A percentile compares a stretch with the other conserved stretches of the same genome.
Evolutionary conservation across 2,113 vertebrate genomes (phyloP).

Genomic region (Aptenodytes patagonicus): DNA sequence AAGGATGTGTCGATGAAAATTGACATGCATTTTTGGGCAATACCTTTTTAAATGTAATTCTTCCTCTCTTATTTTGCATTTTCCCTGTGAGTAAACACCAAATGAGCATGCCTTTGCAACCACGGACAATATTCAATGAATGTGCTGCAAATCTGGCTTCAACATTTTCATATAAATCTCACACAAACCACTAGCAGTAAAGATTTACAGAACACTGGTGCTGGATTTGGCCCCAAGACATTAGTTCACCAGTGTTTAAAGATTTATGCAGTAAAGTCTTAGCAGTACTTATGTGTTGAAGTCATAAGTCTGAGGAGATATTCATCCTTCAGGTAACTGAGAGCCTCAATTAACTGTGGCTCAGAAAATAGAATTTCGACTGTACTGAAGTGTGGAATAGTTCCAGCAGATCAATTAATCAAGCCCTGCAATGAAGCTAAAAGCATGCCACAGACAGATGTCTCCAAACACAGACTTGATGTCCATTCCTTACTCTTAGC

Average conservation of each 20-base stretch:
- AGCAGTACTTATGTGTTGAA: constrained; percentile 21
- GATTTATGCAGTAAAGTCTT: constrained; percentile 36
- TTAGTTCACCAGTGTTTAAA: constrained; percentile 51
- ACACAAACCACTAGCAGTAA: neutral
- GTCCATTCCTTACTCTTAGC: neutral
- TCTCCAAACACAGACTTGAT: neutral
- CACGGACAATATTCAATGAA: neutral
- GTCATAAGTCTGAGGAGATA: constrained; percentile 39
- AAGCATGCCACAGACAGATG: constrained; percentile 3
- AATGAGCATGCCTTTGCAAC: neutral
- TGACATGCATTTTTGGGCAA: neutral
- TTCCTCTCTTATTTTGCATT: neutral
- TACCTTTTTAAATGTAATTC: neutral
- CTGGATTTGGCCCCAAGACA: constrained; percentile 8
- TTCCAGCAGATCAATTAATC: constrained; percentile 46
- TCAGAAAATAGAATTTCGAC: constrained; percentile 34
- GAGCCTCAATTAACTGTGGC: constrained; percentile 39
- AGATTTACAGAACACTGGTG: neutral
- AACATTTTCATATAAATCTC: neutral
- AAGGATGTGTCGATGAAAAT: neutral
- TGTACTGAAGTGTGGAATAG: neutral
- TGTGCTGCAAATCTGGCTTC: neutral
- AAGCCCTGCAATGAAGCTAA: constrained; percentile 26
- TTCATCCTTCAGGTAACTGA: constrained; percentile 40
- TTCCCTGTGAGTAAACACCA: neutral